These are phyloP conservation scores for Rhabdornis inornatus DNA, from an alignment of 2,113 vertebrate species.

Conservation along the genomic window DNA sequence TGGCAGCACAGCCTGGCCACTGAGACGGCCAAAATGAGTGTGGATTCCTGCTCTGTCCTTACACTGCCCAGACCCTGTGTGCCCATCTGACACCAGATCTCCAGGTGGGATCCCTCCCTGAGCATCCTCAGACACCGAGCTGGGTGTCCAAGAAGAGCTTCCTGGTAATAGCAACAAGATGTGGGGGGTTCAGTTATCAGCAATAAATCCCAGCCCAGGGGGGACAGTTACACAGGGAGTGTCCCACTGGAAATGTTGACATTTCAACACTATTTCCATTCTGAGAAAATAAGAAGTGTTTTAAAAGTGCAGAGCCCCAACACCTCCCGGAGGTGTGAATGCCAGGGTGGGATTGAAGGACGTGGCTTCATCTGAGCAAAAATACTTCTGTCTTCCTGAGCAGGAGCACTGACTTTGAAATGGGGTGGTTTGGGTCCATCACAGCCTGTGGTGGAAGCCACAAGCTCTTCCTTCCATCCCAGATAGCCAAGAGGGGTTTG, in stretches of 20 bases:
- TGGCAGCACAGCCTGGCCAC: not conserved
- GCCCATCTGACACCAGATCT: accelerated
- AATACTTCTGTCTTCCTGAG: not conserved
- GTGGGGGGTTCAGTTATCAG: not conserved
- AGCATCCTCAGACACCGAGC: not conserved
- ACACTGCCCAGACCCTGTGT: accelerated
- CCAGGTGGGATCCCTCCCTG: not conserved
- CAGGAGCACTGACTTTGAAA: not conserved
- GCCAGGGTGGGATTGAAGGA: not conserved
- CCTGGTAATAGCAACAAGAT: not conserved
- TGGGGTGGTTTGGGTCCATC: accelerated
- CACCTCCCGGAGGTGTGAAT: not conserved
- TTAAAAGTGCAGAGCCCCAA: not conserved
- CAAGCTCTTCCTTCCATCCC: not conserved
- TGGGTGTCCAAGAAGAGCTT: not conserved
- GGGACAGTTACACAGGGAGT: not conserved
- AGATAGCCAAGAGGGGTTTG: accelerated
- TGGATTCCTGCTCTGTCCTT: not conserved
- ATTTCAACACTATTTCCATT: not conserved
- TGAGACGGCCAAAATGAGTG: accelerated
- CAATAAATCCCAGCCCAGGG: not conserved
- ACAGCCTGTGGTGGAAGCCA: accelerated
- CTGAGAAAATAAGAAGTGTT: not conserved
- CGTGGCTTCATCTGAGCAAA: not conserved
- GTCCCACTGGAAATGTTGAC: constrained; percentile 6